phyloP scores from a whole-genome alignment of 2,113 vertebrate species.

The Ascaphus truei region DNA sequence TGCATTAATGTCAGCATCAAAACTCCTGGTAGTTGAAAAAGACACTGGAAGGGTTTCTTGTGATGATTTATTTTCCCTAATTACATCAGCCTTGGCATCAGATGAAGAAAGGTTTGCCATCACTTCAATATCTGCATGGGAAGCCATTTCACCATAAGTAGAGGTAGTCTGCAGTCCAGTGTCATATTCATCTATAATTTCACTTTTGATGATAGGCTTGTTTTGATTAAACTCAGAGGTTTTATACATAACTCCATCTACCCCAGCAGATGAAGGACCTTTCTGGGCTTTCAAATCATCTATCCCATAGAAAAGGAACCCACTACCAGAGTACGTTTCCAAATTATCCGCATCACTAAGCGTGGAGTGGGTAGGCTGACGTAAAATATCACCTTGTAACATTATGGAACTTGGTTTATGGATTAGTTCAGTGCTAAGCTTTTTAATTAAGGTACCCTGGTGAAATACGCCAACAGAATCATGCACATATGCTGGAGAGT shows the following conservation, averaged over 20 bases:
- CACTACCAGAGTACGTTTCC: slow-evolving; percentile 63
- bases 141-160: slow-evolving; percentile 55
- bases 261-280: slow-evolving; percentile 53
- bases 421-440: slow-evolving; percentile 51
- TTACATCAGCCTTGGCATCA: slow-evolving; percentile 45
- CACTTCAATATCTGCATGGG: slow-evolving; percentile 54
- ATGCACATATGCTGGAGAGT: slow-evolving; percentile 51
- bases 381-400: slow-evolving; percentile 52
- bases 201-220: slow-evolving; percentile 52
- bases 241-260: slow-evolving; percentile 56
- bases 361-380: slow-evolving; percentile 65
- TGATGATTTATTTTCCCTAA: slow-evolving; percentile 48
- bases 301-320: slow-evolving; percentile 64
- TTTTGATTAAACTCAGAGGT: slow-evolving; percentile 59
- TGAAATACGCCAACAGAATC: slow-evolving; percentile 56
- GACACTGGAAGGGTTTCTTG: slow-evolving; percentile 57
- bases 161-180: slow-evolving; percentile 58
- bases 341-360: slow-evolving; percentile 67
- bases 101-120: slow-evolving; percentile 47
- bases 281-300: slow-evolving; percentile 54
- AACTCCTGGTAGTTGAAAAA: slow-evolving; percentile 51
- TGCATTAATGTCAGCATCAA: slow-evolving; percentile 56
- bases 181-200: slow-evolving; percentile 49
- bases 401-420: slow-evolving; percentile 57
- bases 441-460: slow-evolving; percentile 55